Evolutionary conservation across 2,113 vertebrate genomes (phyloP), one percentile per base, ranked within the genome.

Genomic region (Axis porcinus): DNA sequence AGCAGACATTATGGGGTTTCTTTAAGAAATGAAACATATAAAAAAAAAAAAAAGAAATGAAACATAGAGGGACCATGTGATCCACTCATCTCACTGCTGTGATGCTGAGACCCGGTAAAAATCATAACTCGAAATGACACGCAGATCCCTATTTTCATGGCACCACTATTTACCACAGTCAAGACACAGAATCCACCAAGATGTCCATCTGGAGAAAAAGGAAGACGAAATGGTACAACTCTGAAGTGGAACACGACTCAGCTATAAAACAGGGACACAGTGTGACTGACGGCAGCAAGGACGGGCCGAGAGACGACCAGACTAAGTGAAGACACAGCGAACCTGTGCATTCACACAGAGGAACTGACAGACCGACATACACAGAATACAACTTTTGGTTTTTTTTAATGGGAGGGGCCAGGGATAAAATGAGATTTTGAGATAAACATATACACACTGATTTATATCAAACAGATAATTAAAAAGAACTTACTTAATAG

Each of bases 241-340:
- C 36, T 14, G 2, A 27, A 76, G 70, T 43, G 40, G 36, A 43
- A 27, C 40, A 43, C 0, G 1, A 27, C 6, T 76, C 40, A 0
- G 23, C 70, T 27, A 2, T 14, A 43, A 27, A 62, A 27, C 70
- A 76, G 40, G 40, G 3, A 43, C 47, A 7, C 23, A 43, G 70
- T 2, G 23, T 15, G 12, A 15, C 70, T 43, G 12, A 1, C 12
- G 0, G 40, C 40, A 19, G 70, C 70, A 12, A 7, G 40, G 70
- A 7, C 1, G 23, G 36, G 13, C 70, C 1, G 2, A 76, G 70
- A 27, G 67, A 12, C 0, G 12, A 7, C 40, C 70, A 74, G 70
- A 36, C 21, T 0, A 2, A 43, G 6, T 14, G 70, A 27, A 2
- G 19, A 27, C 70, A 27, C 23, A 1, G 7, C 1, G 1, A 15